Conservation (phyloP, 2,888 invertebrate species). For the Piscicola geometra region DNA sequence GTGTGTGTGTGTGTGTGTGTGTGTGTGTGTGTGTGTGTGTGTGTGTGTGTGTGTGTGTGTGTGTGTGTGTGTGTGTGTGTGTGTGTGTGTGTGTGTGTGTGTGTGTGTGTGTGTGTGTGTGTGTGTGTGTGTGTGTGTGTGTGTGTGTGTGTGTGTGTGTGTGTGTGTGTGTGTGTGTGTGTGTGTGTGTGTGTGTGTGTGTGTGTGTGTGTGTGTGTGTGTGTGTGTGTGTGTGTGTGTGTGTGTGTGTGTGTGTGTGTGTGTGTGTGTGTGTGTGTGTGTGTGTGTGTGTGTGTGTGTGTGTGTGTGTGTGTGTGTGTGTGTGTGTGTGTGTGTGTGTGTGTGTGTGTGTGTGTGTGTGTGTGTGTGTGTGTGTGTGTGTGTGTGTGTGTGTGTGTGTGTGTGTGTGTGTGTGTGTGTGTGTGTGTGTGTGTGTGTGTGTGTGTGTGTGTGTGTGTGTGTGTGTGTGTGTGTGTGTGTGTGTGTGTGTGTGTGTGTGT, state of each 20-base stretch:
- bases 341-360: slow-evolving; percentile 3
- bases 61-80: too few relatives aligned
- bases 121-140: not conserved
- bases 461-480: slow-evolving; percentile 7
- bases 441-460: slow-evolving; percentile 17
- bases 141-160: not conserved
- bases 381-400: slow-evolving; percentile 27
- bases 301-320: slow-evolving; percentile 18
- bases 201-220: slow-evolving; percentile 10
- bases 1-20: too few relatives aligned
- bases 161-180: not conserved
- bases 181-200: slow-evolving; percentile 27
- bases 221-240: slow-evolving; percentile 6
- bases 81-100: too few relatives aligned
- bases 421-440: slow-evolving; percentile 12
- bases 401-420: slow-evolving; percentile 7
- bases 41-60: too few relatives aligned
- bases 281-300: slow-evolving; percentile 17
- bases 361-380: slow-evolving; percentile 12
- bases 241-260: slow-evolving; percentile 10
- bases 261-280: slow-evolving; percentile 19
- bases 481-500: slow-evolving; percentile 12
- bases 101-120: too few relatives aligned
- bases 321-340: not conserved
- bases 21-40: too few relatives aligned